Conservation (phyloP, 2,113 vertebrate genomes). For the Pungitius pungitius region DNA sequence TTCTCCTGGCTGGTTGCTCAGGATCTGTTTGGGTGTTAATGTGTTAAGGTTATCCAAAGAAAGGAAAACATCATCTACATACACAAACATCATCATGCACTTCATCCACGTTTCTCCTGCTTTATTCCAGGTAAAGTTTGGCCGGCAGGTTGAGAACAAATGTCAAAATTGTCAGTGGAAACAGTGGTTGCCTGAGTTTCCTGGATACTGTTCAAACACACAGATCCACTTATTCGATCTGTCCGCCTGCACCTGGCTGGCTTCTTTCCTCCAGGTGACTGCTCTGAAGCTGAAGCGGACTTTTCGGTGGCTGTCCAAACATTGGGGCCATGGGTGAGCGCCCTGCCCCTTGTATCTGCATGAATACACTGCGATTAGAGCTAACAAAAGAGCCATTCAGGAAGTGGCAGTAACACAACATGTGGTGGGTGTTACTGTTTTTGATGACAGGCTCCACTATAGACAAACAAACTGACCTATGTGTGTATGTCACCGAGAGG, state of each 20-base stretch:
- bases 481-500: not conserved
- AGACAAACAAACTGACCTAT: not conserved
- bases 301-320: slow-evolving; percentile 46
- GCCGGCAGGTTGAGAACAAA: not conserved
- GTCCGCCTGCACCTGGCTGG: not conserved
- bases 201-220: slow-evolving; percentile 30
- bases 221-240: not conserved
- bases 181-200: not conserved
- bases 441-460: not conserved
- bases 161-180: not conserved
- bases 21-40: not conserved
- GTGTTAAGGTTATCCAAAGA: not conserved
- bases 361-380: slow-evolving; percentile 38
- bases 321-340: slow-evolving; percentile 43
- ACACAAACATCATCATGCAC: too few species aligned
- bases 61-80: too few species aligned
- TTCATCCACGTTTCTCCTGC: not conserved
- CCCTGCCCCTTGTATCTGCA: slow-evolving; percentile 36
- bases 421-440: slow-evolving; percentile 6
- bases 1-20: not conserved
- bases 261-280: slow-evolving; percentile 59
- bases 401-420: slow-evolving; percentile 26
- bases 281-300: slow-evolving; percentile 39
- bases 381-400: slow-evolving; percentile 53
- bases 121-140: not conserved